Percentiles rank a stretch among this genome's conserved stretches.
Conservation (phyloP, 2,888 invertebrate species). For the Spialia ferax region DNA sequence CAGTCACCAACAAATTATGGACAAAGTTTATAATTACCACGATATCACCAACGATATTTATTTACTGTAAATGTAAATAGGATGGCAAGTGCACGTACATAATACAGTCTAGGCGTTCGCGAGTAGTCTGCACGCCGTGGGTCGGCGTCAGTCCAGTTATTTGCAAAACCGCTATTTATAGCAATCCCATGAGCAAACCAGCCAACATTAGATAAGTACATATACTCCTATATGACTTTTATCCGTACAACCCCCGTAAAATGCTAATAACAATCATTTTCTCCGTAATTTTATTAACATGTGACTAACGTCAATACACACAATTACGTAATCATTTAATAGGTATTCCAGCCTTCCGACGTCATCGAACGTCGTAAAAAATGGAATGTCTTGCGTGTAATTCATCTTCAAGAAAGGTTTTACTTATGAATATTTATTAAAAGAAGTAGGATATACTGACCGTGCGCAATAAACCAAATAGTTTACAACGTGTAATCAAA, state of each 20-base stretch:
- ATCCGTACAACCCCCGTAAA: conserved; percentile 9
- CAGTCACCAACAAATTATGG: too few relatives aligned
- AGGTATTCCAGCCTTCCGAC: conserved; percentile 3
- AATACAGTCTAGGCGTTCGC: conserved; percentile 58
- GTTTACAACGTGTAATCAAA: conserved; percentile 33
- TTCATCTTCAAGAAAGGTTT: conserved; percentile 36
- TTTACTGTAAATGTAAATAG: conserved; percentile 5
- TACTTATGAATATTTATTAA: conserved; percentile 37
- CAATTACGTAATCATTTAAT: conserved; percentile 9
- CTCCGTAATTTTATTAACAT: conserved; percentile 1
- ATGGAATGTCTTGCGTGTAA: conserved; percentile 30
- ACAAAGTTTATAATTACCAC: neutral
- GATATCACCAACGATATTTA: neutral
- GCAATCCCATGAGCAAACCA: conserved; percentile 71
- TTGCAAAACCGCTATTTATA: conserved; percentile 83
- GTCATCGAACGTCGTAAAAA: conserved; percentile 29
- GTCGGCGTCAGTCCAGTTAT: conserved; percentile 77
- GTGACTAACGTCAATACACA: conserved; percentile 23
- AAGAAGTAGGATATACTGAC: conserved; percentile 32
- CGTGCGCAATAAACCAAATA: conserved; percentile 20
- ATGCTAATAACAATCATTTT: conserved; percentile 3
- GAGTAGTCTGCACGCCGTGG: conserved; percentile 54
- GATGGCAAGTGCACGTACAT: conserved; percentile 45
- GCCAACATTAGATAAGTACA: conserved; percentile 60
- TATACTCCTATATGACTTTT: conserved; percentile 26